Evolutionary conservation across 2,888 invertebrate species (phyloP), one percentile per base, ranked within the genome.

Genomic region (Sialis fuliginosa): DNA sequence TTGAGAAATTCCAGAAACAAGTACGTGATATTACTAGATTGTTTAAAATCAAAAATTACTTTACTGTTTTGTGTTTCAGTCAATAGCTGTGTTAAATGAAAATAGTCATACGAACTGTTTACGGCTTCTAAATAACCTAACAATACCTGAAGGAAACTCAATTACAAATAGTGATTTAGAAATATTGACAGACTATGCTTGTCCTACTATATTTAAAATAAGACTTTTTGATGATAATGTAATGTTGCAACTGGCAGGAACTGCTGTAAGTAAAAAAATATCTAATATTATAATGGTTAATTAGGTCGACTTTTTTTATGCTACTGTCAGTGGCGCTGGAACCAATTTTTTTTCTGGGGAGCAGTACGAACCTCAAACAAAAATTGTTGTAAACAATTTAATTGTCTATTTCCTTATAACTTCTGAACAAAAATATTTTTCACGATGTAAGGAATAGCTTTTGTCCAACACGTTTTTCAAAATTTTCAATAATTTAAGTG

Each of bases 1-100:
- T 71, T 52, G 63, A 62, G 33, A 67, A 65, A 1, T 71, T 71
- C 45, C 68, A 71, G 67, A 64, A 59, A 48, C 67, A 69, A 62
- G 71, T 70, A 54, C 50, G 12, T 48, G 22, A 7, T 31, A 44
- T 13, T 43, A 9, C 12, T 10, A 41, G 33, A 33, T 42, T 12
- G 8, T 30, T 39, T 35, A 33, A 45, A 12, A 39, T 33, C 12
- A 2, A 12, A 37, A n/a, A 12, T 12, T n/a, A 9, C n/a, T 31
- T 32, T 8, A 33, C 33, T 37, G 22, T 41, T 45, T 33, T 12
- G 41, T 22, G 35, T 35, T 40, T 13, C 39, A 44, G 47, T 2
- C 50, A 70, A 70, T 54, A 70, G 8, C 66, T 66, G 13, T 62
- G 66, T 10, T 51, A 48, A 34, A 42, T 48, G n/a, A 49, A 48